Evolutionary conservation across 1,140 invertebrate genomes (phyloP).

Genomic region (Latrodectus geometricus): DNA sequence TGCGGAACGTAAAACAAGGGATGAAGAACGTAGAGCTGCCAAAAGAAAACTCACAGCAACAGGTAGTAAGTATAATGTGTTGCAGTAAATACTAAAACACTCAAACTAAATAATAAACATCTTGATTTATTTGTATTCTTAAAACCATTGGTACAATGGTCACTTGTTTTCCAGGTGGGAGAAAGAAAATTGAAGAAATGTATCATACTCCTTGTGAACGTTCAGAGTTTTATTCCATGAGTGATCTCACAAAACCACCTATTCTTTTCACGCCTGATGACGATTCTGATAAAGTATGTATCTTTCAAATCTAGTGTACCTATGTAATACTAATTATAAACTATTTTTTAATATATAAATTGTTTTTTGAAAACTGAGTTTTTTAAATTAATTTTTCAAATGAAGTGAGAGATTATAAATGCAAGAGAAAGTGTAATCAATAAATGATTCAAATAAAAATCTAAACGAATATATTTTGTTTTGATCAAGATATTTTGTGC

Average conservation of each 20-base stretch:
- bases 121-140: not conserved
- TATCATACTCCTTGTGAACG: constrained; percentile 95
- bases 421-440: too few species aligned
- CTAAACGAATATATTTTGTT: too few species aligned
- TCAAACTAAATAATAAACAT: not conserved
- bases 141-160: not conserved
- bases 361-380: not conserved
- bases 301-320: not conserved
- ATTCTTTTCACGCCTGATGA: constrained; percentile 95
- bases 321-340: not conserved
- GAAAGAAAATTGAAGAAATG: constrained; percentile 96
- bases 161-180: constrained; percentile 65
- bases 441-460: too few species aligned
- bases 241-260: constrained; percentile 91
- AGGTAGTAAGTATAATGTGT: constrained; percentile 70
- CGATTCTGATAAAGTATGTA: constrained; percentile 85
- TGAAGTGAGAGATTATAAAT: too few species aligned
- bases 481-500: too few species aligned
- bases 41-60: constrained; percentile 95
- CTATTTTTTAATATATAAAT: not conserved
- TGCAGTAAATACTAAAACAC: not conserved
- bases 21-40: constrained; percentile 95
- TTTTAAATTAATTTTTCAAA: not conserved
- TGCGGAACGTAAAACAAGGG: constrained; percentile 97
- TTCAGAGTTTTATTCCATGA: constrained; percentile 98